Evolutionary conservation across 2,113 vertebrate species (phyloP).

Genomic region (Lampris megalopsis): DNA sequence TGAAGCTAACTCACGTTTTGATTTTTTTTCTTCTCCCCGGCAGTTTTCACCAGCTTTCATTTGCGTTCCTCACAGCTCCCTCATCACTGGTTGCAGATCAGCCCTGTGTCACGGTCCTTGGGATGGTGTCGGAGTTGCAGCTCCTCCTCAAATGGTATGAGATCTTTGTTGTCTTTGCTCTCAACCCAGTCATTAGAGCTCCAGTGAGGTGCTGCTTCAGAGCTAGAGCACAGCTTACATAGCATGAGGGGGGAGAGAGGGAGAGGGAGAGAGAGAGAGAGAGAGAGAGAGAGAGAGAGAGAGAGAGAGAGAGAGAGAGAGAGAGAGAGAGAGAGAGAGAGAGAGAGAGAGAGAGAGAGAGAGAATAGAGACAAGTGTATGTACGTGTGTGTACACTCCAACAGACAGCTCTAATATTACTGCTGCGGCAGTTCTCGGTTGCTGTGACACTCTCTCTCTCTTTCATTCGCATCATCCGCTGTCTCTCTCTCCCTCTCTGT

Average conservation of each 20-base stretch:
- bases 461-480: background rate
- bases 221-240: slow-evolving; percentile 61
- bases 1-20: slow-evolving; percentile 50
- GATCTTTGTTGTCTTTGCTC: slow-evolving; percentile 57
- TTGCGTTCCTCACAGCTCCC: slow-evolving; percentile 14
- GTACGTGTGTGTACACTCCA: slow-evolving; percentile 9
- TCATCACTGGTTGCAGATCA: slow-evolving; percentile 62
- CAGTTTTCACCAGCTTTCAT: background rate
- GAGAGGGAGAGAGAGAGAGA: slow-evolving; percentile 32
- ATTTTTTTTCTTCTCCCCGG: background rate
- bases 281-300: background rate
- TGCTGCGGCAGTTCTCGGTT: slow-evolving; percentile 30
- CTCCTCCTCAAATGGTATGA: slow-evolving; percentile 58
- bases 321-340: slow-evolving; percentile 26
- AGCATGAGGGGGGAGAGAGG: slow-evolving; percentile 59
- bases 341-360: slow-evolving; percentile 58
- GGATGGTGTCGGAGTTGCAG: slow-evolving; percentile 47
- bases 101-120: slow-evolving; percentile 35
- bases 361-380: slow-evolving; percentile 48
- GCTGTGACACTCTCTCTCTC: slow-evolving; percentile 1
- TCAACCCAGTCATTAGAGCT: slow-evolving; percentile 64
- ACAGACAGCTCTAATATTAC: slow-evolving; percentile 27
- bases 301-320: slow-evolving; percentile 8
- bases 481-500: background rate
- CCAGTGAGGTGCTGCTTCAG: slow-evolving; percentile 64